Base-by-base conservation (phyloP, 2,113 vertebrate genomes). In the Oplegnathus fasciatus region DNA sequence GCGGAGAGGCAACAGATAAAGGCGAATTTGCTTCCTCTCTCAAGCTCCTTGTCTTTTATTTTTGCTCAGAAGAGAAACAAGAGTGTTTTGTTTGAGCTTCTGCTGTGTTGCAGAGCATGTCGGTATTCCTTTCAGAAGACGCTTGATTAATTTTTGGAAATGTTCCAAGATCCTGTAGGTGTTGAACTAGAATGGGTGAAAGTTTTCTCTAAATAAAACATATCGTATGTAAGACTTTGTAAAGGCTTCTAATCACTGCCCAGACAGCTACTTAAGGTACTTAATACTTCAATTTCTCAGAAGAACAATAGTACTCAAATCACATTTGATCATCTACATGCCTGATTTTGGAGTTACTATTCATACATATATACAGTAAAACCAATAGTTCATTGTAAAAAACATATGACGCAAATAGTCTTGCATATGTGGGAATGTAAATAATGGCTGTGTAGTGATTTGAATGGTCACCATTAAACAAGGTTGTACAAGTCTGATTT, bases 61-160 rank as follows among this genome's bases (percentile, higher is more conserved):
- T 83, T 62, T 77, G 40, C 30, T 72, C 42, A 65, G 72, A 82
- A 68, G 37, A 70, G 66, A 84, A 83, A 88, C 76, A 86, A 83
- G 46, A 34, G 42, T 60, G 75, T 90, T 91, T 89, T 93, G 84
- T 89, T 88, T 89, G 80, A 80, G 69, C 44, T 75, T 86, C 9
- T 86, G 83, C 71, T 84, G 74, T 22, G 73, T 80, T 54, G 22
- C 24, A 32, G 42, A 87, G 64, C 54, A 62, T 37, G 55, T 40
- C 46, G 0, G 40, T 71, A 15, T 86, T 89, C 57, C 64, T 86
- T 74, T 81, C 64, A 85, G 26, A 88, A 79, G 57, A 85, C 1
- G n/a, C 71, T 71, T 91, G 82, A 91, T 91, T 90, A 73, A 65
- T 68, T 69, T 73, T 55, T 89, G 86, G 90, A 80, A 74, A 61